Conservation (phyloP, 2,113 vertebrate genomes). For the Psilopogon haemacephalus region DNA sequence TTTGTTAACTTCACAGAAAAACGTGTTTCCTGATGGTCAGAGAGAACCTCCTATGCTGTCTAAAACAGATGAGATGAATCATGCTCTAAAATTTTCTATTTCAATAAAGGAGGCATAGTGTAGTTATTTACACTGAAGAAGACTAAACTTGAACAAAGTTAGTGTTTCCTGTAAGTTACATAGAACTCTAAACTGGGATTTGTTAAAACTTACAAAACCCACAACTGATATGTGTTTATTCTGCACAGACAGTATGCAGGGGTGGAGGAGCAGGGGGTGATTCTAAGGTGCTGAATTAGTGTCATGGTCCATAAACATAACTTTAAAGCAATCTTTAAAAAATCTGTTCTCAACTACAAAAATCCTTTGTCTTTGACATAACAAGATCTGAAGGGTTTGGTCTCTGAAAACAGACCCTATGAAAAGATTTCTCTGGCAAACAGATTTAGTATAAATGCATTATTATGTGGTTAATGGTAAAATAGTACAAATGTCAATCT, state of each 20-base stretch:
- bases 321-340: neutral
- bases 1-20: neutral
- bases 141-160: neutral
- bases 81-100: neutral
- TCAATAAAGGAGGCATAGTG: neutral
- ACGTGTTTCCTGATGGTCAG: neutral
- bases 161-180: neutral
- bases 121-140: neutral
- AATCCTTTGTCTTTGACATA: neutral
- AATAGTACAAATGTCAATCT: neutral
- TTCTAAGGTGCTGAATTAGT: neutral
- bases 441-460: neutral
- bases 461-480: neutral
- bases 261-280: neutral
- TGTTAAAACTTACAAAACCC: neutral
- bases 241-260: neutral
- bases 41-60: neutral
- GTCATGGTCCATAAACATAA: neutral
- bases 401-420: neutral
- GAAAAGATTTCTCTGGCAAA: neutral
- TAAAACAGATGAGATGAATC: neutral
- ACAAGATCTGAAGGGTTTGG: neutral
- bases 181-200: neutral
- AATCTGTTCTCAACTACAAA: neutral
- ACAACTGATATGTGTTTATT: rapidly evolving